phyloP scores from a whole-genome alignment of 2,113 vertebrate species.

The Pavo muticus region DNA sequence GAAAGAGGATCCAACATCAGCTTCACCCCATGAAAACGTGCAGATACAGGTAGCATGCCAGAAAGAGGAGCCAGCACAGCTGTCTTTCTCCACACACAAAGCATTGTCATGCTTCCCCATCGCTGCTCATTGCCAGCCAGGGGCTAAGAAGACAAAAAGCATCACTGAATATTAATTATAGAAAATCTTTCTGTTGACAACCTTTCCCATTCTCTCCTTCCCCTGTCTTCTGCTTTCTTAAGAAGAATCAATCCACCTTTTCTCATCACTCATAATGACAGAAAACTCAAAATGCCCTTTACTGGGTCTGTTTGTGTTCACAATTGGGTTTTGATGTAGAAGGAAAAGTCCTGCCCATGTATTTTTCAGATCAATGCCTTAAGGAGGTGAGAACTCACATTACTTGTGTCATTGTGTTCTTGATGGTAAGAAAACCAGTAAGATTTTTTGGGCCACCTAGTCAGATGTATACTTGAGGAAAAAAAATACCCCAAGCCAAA shows the following conservation, averaged over 20 bases:
- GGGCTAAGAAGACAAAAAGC: not conserved
- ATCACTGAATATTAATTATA: not conserved
- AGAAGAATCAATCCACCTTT: not conserved
- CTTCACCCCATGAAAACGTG: not conserved
- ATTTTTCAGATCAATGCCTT: not conserved
- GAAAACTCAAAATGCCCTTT: not conserved
- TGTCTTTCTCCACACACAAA: not conserved
- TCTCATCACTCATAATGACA: rapidly evolving
- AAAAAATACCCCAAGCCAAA: not conserved
- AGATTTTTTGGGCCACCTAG: not conserved
- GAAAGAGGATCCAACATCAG: not conserved
- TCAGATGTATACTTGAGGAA: not conserved
- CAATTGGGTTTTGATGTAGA: not conserved
- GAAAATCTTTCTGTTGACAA: not conserved
- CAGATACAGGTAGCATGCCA: not conserved
- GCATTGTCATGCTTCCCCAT: not conserved
- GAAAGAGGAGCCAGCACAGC: not conserved
- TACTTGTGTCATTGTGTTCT: not conserved
- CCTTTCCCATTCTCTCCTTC: not conserved
- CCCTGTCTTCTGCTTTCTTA: not conserved
- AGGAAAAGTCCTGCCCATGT: not conserved
- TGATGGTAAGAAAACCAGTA: not conserved
- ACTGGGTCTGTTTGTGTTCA: not conserved
- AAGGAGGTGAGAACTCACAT: not conserved
- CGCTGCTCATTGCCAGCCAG: not conserved